phyloP scores from a whole-genome alignment of 2,797 vertebrate species.

The Knipowitschia caucasica region DNA sequence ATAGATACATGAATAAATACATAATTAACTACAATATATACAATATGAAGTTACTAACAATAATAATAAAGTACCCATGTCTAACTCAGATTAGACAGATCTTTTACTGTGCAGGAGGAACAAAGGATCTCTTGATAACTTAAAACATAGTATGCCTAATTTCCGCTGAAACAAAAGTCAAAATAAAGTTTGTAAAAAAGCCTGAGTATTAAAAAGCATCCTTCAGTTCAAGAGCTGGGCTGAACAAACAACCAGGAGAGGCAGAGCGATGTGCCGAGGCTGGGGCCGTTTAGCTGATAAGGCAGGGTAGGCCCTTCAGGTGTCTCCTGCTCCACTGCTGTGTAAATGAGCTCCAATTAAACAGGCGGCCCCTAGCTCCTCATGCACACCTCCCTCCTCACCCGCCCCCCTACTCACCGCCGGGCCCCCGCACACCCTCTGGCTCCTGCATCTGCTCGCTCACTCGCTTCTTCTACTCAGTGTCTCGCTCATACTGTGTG shows the following conservation, averaged over 20 bases:
- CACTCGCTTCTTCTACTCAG: constrained; percentile 62
- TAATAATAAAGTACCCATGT: too few relatives aligned
- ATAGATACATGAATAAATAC: too few relatives aligned
- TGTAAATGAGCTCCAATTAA: constrained; percentile 84
- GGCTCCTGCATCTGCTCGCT: constrained; percentile 74
- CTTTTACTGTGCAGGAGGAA: too few relatives aligned
- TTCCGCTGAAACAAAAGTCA: background rate
- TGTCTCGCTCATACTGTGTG: constrained; percentile 71
- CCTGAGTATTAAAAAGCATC: background rate
- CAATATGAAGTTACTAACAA: too few relatives aligned
- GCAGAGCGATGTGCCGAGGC: constrained; percentile 38
- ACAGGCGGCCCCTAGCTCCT: constrained; percentile 69
- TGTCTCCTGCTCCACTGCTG: constrained; percentile 74
- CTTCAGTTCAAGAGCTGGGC: constrained; percentile 23
- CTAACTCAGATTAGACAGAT: too few relatives aligned
- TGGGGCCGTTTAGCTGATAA: constrained; percentile 69
- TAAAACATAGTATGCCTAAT: background rate
- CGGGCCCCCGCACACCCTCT: constrained; percentile 70
- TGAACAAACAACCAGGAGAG: constrained; percentile 38
- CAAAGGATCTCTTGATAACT: too few relatives aligned
- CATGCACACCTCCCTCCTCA: constrained; percentile 53
- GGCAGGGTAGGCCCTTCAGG: constrained; percentile 72
- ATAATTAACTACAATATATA: too few relatives aligned
- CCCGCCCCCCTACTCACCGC: constrained; percentile 68
- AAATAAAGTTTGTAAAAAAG: background rate